Conservation (phyloP, 2,113 vertebrate species). For the Dasyprocta punctata region DNA sequence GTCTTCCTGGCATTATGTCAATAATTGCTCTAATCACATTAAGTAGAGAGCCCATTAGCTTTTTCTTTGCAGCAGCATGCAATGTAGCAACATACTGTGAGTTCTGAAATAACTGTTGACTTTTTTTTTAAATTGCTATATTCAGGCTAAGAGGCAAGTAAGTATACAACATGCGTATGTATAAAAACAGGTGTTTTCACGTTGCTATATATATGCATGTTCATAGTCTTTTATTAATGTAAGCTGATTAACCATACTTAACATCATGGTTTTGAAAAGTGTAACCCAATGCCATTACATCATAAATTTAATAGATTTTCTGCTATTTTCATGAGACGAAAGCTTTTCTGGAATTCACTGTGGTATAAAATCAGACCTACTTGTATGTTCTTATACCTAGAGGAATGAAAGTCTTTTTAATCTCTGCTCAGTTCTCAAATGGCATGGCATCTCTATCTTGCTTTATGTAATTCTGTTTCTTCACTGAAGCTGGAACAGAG, state of each 20-base stretch:
- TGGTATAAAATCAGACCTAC: constrained; percentile 61
- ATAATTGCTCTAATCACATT: constrained; percentile 99
- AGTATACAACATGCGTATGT: constrained; percentile 20
- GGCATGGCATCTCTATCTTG: neutral
- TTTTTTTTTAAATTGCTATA: constrained; percentile 68
- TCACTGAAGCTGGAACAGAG: neutral
- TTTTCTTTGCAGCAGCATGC: constrained; percentile 91
- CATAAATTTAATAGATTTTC: constrained; percentile 54
- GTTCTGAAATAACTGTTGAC: constrained; percentile 85
- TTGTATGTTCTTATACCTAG: neutral
- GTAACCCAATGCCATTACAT: constrained; percentile 12
- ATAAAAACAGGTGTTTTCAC: neutral
- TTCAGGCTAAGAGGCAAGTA: constrained; percentile 65
- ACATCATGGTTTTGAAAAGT: constrained; percentile 63
- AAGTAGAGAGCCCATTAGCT: constrained; percentile 99
- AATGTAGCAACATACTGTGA: constrained; percentile 88
- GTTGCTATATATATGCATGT: neutral
- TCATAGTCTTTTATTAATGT: constrained; percentile 40
- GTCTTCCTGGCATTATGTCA: constrained; percentile 99
- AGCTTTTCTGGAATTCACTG: constrained; percentile 51
- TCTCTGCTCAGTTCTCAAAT: constrained; percentile 31
- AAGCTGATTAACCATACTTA: constrained; percentile 59
- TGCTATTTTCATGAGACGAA: constrained; percentile 54
- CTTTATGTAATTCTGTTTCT: neutral
- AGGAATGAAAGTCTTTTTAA: constrained; percentile 27